A percentile compares a stretch with the other conserved stretches of the same genome.
Conservation (phyloP, 2,888 invertebrate genomes). For the Sepiola atlantica region DNA sequence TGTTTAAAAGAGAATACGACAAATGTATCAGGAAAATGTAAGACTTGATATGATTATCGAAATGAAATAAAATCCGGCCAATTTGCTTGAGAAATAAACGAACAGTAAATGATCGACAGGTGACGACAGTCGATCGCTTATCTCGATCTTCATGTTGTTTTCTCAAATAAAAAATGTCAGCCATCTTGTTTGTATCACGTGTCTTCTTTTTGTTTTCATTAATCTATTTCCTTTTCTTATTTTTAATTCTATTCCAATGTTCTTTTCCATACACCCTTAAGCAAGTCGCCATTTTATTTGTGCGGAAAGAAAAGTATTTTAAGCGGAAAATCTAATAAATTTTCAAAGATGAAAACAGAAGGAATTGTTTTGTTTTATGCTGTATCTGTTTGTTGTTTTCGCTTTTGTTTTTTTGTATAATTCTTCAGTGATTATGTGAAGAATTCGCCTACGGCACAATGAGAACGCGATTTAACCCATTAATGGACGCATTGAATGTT, state of each 20-base stretch:
- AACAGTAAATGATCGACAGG: not conserved
- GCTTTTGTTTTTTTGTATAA: not conserved
- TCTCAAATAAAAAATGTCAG: conserved; percentile 15
- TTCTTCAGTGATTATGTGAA: not conserved
- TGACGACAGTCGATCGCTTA: not conserved
- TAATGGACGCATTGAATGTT: not conserved
- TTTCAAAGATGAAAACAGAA: not conserved
- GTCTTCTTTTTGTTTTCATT: not conserved
- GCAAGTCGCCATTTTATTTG: conserved; percentile 32
- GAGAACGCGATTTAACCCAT: not conserved
- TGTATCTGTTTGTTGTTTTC: no score
- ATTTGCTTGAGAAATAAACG: not conserved
- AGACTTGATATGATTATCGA: not conserved
- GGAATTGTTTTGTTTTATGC: not conserved
- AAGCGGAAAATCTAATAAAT: conserved; percentile 14
- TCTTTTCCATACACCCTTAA: not conserved
- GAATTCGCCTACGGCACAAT: not conserved
- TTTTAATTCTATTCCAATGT: not conserved
- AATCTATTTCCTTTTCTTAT: not conserved
- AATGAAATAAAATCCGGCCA: not conserved
- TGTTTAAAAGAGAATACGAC: not conserved
- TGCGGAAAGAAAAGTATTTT: not conserved
- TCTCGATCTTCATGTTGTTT: not conserved
- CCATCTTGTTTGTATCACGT: not conserved
- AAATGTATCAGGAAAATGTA: not conserved